Evolutionary conservation across 2,888 invertebrate genomes (phyloP).

Genomic region (Mayetiola destructor): DNA sequence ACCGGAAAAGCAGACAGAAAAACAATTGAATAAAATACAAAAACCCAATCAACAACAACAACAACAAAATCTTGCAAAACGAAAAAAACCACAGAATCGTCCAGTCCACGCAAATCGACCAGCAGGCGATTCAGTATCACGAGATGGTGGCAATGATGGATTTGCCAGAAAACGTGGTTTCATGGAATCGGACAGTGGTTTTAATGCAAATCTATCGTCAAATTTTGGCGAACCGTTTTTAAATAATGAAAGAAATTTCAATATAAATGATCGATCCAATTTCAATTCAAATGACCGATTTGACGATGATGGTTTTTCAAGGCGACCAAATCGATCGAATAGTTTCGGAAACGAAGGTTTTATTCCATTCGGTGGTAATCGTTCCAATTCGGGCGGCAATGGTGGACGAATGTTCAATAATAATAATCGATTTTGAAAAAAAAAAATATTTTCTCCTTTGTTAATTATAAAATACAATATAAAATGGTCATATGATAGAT

Average conservation of each 20-base stretch:
- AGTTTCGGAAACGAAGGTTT: background rate
- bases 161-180: background rate
- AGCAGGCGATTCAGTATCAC: background rate
- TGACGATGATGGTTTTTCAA: background rate
- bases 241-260: background rate
- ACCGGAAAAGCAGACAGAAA: background rate
- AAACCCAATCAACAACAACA: background rate
- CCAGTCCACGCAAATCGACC: background rate
- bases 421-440: background rate
- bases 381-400: background rate
- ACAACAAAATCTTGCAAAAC: background rate
- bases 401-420: conserved; percentile 6
- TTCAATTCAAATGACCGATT: background rate
- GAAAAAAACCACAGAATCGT: background rate
- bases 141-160: background rate
- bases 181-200: conserved; percentile 1
- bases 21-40: background rate
- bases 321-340: background rate
- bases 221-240: background rate
- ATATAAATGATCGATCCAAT: background rate
- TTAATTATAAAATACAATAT: no score
- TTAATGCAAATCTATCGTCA: background rate
- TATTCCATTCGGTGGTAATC: background rate
- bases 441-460: background rate
- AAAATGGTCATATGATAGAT: no score